These are phyloP conservation scores for Halcyon malimbica DNA, from an alignment of 2,113 vertebrate species.

Conservation along the genomic window DNA sequence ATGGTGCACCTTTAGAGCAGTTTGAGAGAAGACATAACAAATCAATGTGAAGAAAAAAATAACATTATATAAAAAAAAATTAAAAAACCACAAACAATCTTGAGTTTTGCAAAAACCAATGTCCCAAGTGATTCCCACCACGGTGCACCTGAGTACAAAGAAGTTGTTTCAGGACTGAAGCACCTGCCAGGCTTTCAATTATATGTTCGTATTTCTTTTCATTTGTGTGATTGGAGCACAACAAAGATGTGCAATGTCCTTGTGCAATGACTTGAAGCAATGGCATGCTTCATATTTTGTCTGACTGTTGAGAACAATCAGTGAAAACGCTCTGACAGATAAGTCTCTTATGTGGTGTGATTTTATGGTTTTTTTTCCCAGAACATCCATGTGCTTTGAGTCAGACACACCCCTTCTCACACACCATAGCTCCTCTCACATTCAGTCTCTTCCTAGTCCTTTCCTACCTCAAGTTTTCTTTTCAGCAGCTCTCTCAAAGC, in stretches of 20 bases:
- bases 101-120: neutral
- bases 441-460: neutral
- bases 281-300: neutral
- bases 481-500: neutral
- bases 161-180: neutral
- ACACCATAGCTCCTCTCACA: neutral
- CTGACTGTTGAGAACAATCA: neutral
- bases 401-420: neutral
- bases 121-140: neutral
- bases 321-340: neutral
- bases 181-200: neutral
- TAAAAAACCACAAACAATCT: neutral
- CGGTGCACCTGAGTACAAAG: neutral
- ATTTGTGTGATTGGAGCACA: neutral
- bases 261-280: neutral
- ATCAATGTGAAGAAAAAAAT: neutral
- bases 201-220: neutral
- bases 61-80: neutral
- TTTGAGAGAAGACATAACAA: neutral
- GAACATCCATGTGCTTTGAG: neutral
- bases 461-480: neutral
- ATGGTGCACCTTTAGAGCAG: fast-evolving
- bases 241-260: neutral
- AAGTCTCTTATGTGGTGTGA: neutral
- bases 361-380: neutral